Conservation (phyloP, 2,888 invertebrate species). For the Agrilus biguttatus region DNA sequence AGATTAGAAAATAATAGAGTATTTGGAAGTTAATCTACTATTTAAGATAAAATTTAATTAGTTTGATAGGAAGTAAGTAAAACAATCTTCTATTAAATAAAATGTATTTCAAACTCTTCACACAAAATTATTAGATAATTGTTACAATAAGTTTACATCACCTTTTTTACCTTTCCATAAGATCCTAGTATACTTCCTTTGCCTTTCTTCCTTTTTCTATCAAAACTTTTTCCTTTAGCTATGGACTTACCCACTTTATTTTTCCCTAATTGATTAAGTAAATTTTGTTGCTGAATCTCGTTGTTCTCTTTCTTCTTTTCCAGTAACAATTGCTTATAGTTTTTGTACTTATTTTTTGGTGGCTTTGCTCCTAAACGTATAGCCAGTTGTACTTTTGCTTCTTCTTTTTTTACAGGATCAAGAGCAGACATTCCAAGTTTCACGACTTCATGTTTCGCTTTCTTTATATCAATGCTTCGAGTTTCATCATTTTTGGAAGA, state of each 20-base stretch:
- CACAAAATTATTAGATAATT: no score
- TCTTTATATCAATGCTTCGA: conserved; percentile 40
- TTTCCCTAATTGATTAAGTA: conserved; percentile 41
- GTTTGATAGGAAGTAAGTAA: no score
- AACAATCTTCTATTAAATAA: no score
- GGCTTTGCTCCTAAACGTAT: conserved; percentile 73
- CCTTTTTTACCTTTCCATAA: conserved; percentile 24
- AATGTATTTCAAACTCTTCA: no score
- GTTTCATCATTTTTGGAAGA: conserved; percentile 10
- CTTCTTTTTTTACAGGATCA: conserved; percentile 50
- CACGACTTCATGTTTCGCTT: conserved; percentile 64
- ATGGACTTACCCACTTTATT: conserved; percentile 41
- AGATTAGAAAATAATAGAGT: no score
- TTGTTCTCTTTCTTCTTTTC: conserved; percentile 43
- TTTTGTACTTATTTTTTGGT: conserved; percentile 49
- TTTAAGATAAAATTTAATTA: no score
- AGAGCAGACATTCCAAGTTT: conserved; percentile 74
- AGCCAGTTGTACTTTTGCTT: conserved; percentile 64
- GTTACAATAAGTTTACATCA: no score
- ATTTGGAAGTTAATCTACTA: no score
- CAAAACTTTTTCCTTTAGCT: conserved; percentile 38
- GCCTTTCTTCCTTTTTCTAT: conserved; percentile 33
- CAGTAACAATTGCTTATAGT: conserved; percentile 57
- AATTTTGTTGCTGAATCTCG: conserved; percentile 33
- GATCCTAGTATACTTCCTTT: conserved; percentile 26